Conservation (phyloP, 2,113 vertebrate genomes). For the Otocyon megalotis region DNA sequence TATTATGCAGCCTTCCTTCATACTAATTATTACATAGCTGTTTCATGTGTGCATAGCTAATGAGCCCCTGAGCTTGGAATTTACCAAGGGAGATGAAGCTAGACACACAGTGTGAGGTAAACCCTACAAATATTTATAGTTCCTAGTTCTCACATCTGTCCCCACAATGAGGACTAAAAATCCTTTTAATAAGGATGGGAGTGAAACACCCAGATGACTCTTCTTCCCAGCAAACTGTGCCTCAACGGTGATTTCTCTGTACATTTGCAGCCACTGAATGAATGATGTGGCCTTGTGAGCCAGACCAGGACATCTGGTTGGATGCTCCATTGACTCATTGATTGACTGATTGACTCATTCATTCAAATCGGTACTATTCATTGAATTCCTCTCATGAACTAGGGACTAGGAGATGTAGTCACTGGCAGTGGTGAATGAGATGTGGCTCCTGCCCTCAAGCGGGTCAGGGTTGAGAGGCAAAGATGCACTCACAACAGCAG, state of each 20-base stretch:
- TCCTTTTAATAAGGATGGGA: background rate
- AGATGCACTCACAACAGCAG: rapidly evolving
- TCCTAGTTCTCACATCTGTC: background rate
- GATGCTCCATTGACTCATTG: too few species aligned
- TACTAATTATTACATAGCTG: conserved; percentile 83
- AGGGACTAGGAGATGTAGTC: background rate
- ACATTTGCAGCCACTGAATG: background rate
- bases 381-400: background rate
- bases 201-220: background rate
- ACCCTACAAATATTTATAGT: conserved; percentile 52
- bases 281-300: background rate
- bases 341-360: background rate
- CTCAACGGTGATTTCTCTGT: background rate
- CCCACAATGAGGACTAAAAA: background rate
- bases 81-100: conserved; percentile 74
- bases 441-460: background rate
- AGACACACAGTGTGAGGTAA: conserved; percentile 60
- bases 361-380: background rate
- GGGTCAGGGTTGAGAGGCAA: rapidly evolving
- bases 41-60: conserved; percentile 79
- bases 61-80: conserved; percentile 78
- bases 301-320: background rate
- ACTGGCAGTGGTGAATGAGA: background rate
- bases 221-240: background rate
- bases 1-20: conserved; percentile 77